These are phyloP conservation scores for Apis dorsata DNA, from an alignment of 1,140 invertebrate species.

Conservation along the genomic window DNA sequence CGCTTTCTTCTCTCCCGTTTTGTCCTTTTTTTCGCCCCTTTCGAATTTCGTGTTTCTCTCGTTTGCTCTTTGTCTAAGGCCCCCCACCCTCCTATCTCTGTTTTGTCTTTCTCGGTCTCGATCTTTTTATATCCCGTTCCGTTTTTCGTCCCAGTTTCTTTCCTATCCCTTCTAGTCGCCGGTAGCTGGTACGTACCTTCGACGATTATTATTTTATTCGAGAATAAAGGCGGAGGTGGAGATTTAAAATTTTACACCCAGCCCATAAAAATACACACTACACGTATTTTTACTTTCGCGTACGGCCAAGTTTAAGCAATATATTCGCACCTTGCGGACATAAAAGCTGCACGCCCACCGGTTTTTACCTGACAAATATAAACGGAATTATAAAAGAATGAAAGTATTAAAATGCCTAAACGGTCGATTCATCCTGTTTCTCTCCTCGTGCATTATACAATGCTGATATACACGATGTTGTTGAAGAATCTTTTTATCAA, in stretches of 20 bases:
- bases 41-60: neutral
- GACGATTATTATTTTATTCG: no score
- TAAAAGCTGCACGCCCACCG: slow-evolving; percentile 24
- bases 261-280: neutral
- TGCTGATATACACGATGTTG: no score
- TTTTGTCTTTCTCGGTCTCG: neutral
- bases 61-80: slow-evolving; percentile 21
- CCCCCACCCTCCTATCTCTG: neutral
- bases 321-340: slow-evolving; percentile 19
- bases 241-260: no score
- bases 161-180: neutral
- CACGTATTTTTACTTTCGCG: neutral
- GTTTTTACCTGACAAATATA: neutral
- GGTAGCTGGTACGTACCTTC: no score
- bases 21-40: neutral
- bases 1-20: slow-evolving; percentile 10
- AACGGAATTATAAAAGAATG: slow-evolving; percentile 27
- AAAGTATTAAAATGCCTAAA: slow-evolving; percentile 15
- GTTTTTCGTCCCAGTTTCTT: neutral
- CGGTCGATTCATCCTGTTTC: no score
- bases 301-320: slow-evolving; percentile 1
- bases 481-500: neutral
- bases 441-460: no score
- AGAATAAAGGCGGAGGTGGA: no score
- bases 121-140: neutral